Conservation (phyloP, 2,113 vertebrate species). For the Amphiprion ocellaris region DNA sequence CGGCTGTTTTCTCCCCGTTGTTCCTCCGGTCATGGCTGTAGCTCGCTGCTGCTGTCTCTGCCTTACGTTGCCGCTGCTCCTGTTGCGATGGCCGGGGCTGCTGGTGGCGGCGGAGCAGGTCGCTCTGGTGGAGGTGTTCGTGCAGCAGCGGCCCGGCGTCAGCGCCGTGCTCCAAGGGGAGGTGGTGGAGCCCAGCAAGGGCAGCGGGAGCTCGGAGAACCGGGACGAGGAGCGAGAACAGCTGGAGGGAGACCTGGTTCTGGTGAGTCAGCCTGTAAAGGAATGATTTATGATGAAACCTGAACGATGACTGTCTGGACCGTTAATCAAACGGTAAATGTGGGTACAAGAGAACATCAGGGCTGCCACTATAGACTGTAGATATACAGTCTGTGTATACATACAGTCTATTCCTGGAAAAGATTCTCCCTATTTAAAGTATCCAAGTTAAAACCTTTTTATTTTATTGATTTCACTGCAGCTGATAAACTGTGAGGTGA, state of each 20-base stretch:
- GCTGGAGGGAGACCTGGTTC: conserved; percentile 79
- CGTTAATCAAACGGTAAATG: neutral
- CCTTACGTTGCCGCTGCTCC: conserved; percentile 53
- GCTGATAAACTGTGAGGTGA: no score
- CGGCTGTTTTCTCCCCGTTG: neutral
- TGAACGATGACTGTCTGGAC: neutral
- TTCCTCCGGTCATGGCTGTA: conserved; percentile 52
- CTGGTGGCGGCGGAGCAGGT: conserved; percentile 73
- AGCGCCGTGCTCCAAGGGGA: conserved; percentile 81
- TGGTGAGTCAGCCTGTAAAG: conserved; percentile 69
- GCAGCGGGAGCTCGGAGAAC: conserved; percentile 40
- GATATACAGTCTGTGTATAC: no score
- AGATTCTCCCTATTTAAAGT: no score
- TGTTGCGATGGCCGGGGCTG: conserved; percentile 64
- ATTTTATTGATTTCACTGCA: no score
- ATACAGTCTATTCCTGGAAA: no score
- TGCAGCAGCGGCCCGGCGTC: conserved; percentile 69
- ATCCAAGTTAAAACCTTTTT: no score
- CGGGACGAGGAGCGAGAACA: conserved; percentile 45
- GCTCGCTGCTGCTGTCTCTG: conserved; percentile 33
- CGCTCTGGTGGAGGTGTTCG: conserved; percentile 82
- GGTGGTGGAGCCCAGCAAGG: conserved; percentile 75
- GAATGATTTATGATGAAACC: neutral
- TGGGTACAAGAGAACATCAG: no score
- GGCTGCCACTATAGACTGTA: no score